phyloP scores from a whole-genome alignment of 2,888 invertebrate genomes.

The Drosophila robusta region DNA sequence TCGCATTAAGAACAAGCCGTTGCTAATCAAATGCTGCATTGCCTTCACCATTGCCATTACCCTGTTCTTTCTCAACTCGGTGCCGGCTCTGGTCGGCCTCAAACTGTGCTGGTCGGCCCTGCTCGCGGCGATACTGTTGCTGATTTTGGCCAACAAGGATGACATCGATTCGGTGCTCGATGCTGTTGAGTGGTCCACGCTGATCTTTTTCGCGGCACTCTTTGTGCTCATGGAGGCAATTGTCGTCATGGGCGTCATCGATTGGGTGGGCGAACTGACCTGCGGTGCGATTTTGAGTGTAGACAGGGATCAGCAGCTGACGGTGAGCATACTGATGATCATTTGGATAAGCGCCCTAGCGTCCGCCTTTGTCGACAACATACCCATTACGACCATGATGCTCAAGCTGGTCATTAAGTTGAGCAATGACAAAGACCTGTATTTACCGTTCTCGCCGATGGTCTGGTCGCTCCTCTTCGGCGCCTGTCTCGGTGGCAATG shows the following conservation, averaged over 20 bases:
- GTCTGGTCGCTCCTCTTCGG: slow-evolving; percentile 95
- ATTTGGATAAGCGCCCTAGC: slow-evolving; percentile 92
- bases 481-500: slow-evolving; percentile 96
- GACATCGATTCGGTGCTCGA: slow-evolving; percentile 93
- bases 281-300: slow-evolving; percentile 88
- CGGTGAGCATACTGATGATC: slow-evolving; percentile 90
- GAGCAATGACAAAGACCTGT: slow-evolving; percentile 88
- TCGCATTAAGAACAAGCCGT: slow-evolving; percentile 89
- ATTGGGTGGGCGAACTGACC: slow-evolving; percentile 90
- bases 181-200: slow-evolving; percentile 95
- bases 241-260: slow-evolving; percentile 91
- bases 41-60: slow-evolving; percentile 90
- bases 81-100: slow-evolving; percentile 89
- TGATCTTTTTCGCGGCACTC: slow-evolving; percentile 94
- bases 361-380: slow-evolving; percentile 95
- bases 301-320: slow-evolving; percentile 87
- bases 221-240: slow-evolving; percentile 96
- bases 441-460: slow-evolving; percentile 91
- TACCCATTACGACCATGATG: slow-evolving; percentile 96
- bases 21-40: slow-evolving; percentile 90
- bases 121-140: slow-evolving; percentile 91
- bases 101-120: slow-evolving; percentile 94
- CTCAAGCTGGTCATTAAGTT: slow-evolving; percentile 90
- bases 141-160: slow-evolving; percentile 90
- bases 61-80: slow-evolving; percentile 92